phyloP scores from a whole-genome alignment of 2,888 invertebrate species.

The Polymixis lichenea region DNA sequence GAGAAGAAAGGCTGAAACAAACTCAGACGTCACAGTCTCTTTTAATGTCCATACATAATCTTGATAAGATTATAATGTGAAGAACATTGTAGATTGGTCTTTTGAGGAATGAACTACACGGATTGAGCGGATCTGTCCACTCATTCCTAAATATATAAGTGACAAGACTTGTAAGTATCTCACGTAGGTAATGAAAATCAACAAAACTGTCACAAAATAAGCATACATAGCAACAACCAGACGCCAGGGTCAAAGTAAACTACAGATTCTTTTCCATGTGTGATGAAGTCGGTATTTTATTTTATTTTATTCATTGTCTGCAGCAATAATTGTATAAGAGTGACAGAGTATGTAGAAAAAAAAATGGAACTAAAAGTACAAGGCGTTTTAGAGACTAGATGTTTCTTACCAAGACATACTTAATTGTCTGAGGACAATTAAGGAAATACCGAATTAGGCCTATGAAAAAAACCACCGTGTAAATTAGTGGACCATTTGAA shows the following conservation, averaged over 20 bases:
- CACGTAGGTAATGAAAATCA: background rate
- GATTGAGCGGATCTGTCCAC: no score
- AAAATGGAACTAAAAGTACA: background rate
- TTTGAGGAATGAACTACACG: no score
- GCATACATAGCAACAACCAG: background rate
- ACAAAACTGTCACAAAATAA: background rate
- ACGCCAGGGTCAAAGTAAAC: background rate
- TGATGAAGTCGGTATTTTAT: no score
- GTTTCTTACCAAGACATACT: no score
- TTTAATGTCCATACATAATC: no score
- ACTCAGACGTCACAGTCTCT: no score
- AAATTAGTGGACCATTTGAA: background rate
- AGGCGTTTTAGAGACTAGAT: background rate
- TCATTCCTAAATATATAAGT: background rate
- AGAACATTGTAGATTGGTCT: no score
- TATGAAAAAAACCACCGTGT: background rate
- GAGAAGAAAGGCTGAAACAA: no score
- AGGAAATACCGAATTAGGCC: background rate
- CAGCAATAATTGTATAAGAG: background rate
- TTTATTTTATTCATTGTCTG: no score
- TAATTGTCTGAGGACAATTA: constrained; percentile 8
- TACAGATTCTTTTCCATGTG: background rate
- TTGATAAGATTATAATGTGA: no score
- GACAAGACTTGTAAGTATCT: background rate
- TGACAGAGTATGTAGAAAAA: background rate